Percentiles rank a stretch among this genome's conserved stretches.
phyloP scores from a whole-genome alignment of 2,888 invertebrate genomes.

The Apodemia zela region DNA sequence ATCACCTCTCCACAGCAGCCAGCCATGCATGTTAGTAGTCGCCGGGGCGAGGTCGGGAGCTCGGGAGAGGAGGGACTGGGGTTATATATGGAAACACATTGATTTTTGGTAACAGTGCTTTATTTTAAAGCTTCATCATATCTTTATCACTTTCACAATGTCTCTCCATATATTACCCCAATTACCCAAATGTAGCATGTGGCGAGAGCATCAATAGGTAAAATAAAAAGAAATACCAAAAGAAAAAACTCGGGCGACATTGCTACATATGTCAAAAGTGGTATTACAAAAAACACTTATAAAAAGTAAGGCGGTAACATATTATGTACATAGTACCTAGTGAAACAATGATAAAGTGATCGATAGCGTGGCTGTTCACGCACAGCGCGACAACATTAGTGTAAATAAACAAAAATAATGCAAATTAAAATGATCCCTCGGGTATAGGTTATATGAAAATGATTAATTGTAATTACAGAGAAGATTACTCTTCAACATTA shows the following conservation, averaged over 20 bases:
- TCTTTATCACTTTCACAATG: constrained; percentile 83
- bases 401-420: constrained; percentile 42
- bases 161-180: constrained; percentile 82
- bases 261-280: constrained; percentile 82
- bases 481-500: constrained; percentile 42
- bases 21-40: constrained; percentile 10
- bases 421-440: constrained; percentile 52
- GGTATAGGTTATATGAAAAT: constrained; percentile 55
- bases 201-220: constrained; percentile 69
- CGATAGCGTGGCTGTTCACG: constrained; percentile 42
- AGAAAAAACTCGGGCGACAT: constrained; percentile 71
- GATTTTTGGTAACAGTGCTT: constrained; percentile 83
- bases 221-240: constrained; percentile 66
- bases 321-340: constrained; percentile 74
- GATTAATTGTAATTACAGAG: constrained; percentile 56
- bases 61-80: constrained; percentile 51
- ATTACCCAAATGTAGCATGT: constrained; percentile 81
- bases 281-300: constrained; percentile 81
- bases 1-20: constrained; percentile 15
- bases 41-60: constrained; percentile 31
- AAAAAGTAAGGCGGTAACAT: constrained; percentile 76
- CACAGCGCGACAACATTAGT: constrained; percentile 35
- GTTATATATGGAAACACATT: constrained; percentile 83
- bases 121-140: constrained; percentile 75
- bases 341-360: constrained; percentile 73